These are phyloP conservation scores for Elgaria multicarinata DNA, from an alignment of 2,113 vertebrate genomes.

Conservation along the genomic window DNA sequence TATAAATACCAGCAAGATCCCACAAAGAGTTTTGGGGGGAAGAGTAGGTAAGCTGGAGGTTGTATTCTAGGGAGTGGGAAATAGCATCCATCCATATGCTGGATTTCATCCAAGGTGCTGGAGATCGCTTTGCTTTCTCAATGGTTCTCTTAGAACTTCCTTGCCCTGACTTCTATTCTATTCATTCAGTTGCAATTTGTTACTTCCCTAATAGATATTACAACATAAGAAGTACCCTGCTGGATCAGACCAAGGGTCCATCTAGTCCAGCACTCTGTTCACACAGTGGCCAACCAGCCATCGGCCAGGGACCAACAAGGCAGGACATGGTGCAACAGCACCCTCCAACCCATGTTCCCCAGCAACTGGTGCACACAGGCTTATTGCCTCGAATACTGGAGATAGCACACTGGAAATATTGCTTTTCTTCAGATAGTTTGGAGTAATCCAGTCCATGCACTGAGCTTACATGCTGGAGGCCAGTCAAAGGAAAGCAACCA, in stretches of 20 bases:
- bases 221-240: too few relatives aligned
- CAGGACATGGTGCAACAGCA: too few relatives aligned
- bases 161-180: neutral
- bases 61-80: neutral
- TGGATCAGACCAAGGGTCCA: too few relatives aligned
- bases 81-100: neutral
- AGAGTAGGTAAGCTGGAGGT: neutral
- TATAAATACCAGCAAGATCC: neutral
- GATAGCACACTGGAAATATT: too few relatives aligned
- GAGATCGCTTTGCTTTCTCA: neutral
- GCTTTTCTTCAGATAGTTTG: neutral
- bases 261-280: too few relatives aligned
- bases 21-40: neutral
- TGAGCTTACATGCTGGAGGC: neutral
- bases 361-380: too few relatives aligned
- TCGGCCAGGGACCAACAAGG: too few relatives aligned
- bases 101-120: neutral
- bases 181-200: neutral
- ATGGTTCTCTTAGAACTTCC: neutral
- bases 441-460: neutral
- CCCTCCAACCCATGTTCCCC: too few relatives aligned
- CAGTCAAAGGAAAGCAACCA: neutral
- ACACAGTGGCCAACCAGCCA: too few relatives aligned
- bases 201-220: neutral
- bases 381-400: too few relatives aligned